Conservation (phyloP, 2,888 invertebrate genomes). For the Silvanus unidentatus region DNA sequence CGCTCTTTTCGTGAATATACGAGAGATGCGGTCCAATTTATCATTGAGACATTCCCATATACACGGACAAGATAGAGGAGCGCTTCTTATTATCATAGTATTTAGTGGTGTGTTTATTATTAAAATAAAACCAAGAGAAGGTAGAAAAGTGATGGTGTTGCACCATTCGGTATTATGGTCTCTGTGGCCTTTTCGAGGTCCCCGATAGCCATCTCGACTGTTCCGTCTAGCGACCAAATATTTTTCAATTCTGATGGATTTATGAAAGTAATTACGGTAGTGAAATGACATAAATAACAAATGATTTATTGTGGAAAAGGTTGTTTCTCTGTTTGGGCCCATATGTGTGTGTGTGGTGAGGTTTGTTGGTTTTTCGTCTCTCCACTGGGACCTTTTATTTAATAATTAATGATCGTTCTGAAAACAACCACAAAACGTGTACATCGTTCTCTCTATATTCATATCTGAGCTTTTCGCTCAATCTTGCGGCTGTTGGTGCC, state of each 20-base stretch:
- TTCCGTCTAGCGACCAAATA: conserved; percentile 30
- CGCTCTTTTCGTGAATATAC: no score
- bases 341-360: not conserved
- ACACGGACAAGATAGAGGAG: no score
- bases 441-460: conserved; percentile 9
- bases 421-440: conserved; percentile 26
- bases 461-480: no score
- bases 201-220: conserved; percentile 33
- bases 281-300: conserved; percentile 40
- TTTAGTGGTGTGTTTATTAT: no score
- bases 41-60: no score
- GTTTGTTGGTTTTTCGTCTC: conserved; percentile 9
- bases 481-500: conserved; percentile 27
- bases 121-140: not conserved
- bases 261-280: conserved; percentile 40
- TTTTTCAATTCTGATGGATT: conserved; percentile 37
- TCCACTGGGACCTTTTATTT: conserved; percentile 18
- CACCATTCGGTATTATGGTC: not conserved
- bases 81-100: no score
- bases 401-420: conserved; percentile 27
- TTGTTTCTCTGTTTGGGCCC: not conserved
- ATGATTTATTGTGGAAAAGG: conserved; percentile 31
- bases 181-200: not conserved
- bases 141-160: conserved; percentile 1
- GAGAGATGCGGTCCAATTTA: no score